Base-by-base conservation (phyloP, 2,797 vertebrate genomes). In the Lerista edwardsae region DNA sequence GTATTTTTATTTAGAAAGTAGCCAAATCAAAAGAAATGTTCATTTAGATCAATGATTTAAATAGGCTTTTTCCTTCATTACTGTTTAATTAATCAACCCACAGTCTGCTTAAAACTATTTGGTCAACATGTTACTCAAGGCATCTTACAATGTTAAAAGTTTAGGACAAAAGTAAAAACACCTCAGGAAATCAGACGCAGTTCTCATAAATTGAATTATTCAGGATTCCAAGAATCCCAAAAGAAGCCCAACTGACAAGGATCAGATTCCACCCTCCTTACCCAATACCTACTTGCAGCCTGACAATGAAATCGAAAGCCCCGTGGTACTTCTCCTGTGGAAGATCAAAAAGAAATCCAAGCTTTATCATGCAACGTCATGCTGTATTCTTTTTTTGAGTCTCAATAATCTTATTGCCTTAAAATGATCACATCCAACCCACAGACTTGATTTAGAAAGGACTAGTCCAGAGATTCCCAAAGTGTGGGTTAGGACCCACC, bases 301-400 rank as follows among this genome's bases (percentile, higher is more conserved):
- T 96, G 96, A 88, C 96, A 97, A 85, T 97, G 96, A 90, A 96
- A 97, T 39, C 95, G 94, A 94, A 96, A 97, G 27, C 96, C 96
- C 89, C 92, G 90, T 2, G 96, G 96, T 83, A 97, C 95, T 47
- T 91, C 89, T 88, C 96, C 96, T 97, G 80, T 7, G 93, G 84
- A 75, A 90, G 6, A 91, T 1, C 59, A 82, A 9, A 74, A 74
- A 91, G 82, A 76, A 6, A 86, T n/a, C 10, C 10, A 83, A 29
- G n/a, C 29, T 61, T 44, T 73, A 14, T 73, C 64, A 23, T 69
- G 3, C 14, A 8, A 69, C 36, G n/a, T 23, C 19, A 69, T 68
- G 11, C 19, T 80, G 9, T 55, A 3, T 2, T 59, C 47, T 79
- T 19, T 29, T 64, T 1, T 10, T 68, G 2, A 79, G 6, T 25